These are phyloP conservation scores for Teleiodes luculella DNA, from an alignment of 2,888 invertebrate genomes.

Conservation along the genomic window DNA sequence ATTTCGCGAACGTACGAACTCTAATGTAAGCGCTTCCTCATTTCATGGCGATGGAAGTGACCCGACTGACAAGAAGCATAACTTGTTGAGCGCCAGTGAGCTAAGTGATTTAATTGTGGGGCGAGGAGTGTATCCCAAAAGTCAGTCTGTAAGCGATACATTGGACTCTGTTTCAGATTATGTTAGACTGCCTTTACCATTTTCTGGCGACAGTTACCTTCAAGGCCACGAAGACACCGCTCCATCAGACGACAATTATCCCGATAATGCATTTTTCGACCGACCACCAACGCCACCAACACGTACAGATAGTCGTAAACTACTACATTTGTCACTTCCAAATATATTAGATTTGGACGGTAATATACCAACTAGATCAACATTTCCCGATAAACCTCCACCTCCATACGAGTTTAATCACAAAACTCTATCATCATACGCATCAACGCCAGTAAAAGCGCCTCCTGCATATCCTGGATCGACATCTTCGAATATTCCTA, in stretches of 20 bases:
- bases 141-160: conserved; percentile 89
- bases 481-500: conserved; percentile 32
- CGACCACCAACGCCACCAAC: conserved; percentile 84
- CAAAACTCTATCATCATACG: conserved; percentile 70
- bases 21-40: conserved; percentile 88
- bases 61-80: conserved; percentile 87
- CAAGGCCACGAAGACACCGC: conserved; percentile 80
- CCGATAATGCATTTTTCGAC: conserved; percentile 71
- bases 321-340: conserved; percentile 64
- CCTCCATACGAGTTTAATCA: conserved; percentile 84
- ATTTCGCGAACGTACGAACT: conserved; percentile 85
- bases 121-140: conserved; percentile 83
- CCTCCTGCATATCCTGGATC: conserved; percentile 83
- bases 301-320: conserved; percentile 81
- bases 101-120: conserved; percentile 91
- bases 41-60: conserved; percentile 94
- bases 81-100: conserved; percentile 89
- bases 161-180: conserved; percentile 94
- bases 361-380: conserved; percentile 36
- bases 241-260: conserved; percentile 77
- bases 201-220: conserved; percentile 78
- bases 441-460: conserved; percentile 64
- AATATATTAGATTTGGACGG: conserved; percentile 65
- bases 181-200: conserved; percentile 84
- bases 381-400: conserved; percentile 77